phyloP scores from a whole-genome alignment of 2,113 vertebrate genomes.

The Pagrus major region DNA sequence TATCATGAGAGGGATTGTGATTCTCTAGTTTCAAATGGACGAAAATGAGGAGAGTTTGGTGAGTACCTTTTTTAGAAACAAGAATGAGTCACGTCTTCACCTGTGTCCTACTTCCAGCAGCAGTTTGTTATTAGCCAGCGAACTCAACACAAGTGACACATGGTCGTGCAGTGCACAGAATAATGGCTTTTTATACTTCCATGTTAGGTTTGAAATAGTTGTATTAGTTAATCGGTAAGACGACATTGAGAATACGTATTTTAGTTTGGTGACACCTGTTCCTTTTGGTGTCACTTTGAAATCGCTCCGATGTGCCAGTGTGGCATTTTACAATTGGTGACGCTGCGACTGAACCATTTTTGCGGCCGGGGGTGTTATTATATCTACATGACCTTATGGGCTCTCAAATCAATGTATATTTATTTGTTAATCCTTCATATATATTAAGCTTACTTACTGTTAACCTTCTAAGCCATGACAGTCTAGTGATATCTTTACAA shows the following conservation, averaged over 20 bases:
- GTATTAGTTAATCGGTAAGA: neutral
- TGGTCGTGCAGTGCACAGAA: too few species aligned
- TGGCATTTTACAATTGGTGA: slow-evolving; percentile 86
- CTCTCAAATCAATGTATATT: neutral
- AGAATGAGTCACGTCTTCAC: neutral
- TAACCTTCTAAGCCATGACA: accelerated
- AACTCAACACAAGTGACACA: slow-evolving; percentile 5
- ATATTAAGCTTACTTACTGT: accelerated
- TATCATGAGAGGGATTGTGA: neutral
- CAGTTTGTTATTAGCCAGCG: neutral
- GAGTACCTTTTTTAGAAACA: slow-evolving; percentile 54
- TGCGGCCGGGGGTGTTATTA: neutral
- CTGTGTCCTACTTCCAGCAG: slow-evolving; percentile 13
- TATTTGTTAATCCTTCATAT: accelerated
- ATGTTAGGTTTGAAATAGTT: neutral
- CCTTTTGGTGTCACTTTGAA: slow-evolving; percentile 64
- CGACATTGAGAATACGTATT: neutral
- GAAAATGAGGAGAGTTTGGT: slow-evolving; percentile 47
- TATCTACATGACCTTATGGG: accelerated
- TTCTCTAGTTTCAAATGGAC: slow-evolving; percentile 56
- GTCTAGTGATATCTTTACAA: accelerated
- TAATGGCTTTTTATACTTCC: neutral
- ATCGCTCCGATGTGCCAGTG: slow-evolving; percentile 70
- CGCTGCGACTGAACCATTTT: slow-evolving; percentile 76
- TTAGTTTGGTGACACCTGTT: slow-evolving; percentile 60